These are phyloP conservation scores for Cepaea nemoralis DNA, from an alignment of 1,140 invertebrate genomes.

Conservation along the genomic window DNA sequence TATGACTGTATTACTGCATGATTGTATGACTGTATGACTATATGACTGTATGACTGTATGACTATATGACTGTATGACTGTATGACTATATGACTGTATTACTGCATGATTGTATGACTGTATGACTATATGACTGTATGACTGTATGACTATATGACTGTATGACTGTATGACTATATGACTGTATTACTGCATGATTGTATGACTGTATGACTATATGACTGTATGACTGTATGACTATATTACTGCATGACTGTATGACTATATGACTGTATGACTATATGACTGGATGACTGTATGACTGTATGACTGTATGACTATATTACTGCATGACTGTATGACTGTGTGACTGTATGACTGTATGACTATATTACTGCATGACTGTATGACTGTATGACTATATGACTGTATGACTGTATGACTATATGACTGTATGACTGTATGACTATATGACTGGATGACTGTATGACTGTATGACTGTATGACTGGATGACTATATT, in stretches of 20 bases:
- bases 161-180: no score
- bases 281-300: slow-evolving; percentile 26
- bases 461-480: neutral
- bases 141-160: no score
- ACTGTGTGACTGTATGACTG: neutral
- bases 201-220: no score
- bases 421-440: neutral
- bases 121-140: no score
- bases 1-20: no score
- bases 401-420: slow-evolving; percentile 21
- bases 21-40: no score
- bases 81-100: no score
- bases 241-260: neutral
- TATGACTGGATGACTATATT: neutral
- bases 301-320: neutral
- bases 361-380: slow-evolving; percentile 4
- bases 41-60: no score
- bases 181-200: no score
- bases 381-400: slow-evolving; percentile 1
- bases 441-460: slow-evolving; percentile 6
- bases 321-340: neutral
- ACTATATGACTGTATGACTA: neutral
- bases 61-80: no score
- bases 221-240: neutral
- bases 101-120: no score